Evolutionary conservation across 2,888 invertebrate genomes (phyloP), one percentile per base, ranked within the genome.

Genomic region (Coenonympha glycerion): DNA sequence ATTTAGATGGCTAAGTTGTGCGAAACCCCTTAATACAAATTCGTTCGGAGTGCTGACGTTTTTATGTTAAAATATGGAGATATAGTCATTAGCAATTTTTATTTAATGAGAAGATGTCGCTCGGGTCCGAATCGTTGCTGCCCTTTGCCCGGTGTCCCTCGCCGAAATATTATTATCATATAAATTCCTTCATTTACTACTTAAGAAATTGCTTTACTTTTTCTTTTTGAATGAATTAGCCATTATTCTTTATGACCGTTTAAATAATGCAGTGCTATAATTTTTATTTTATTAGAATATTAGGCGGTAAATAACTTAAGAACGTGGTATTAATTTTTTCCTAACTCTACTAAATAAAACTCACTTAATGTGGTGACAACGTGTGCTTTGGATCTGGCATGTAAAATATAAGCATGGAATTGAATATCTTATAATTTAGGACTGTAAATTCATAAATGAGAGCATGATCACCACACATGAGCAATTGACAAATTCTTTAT

Each of bases 31-130:
- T 57, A 66, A 70, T 60, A 64, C 63, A 62, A 71, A 76, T 73
- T 70, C 68, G 64, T 70, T 68, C 64, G 71, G 71, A 76, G 73
- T 62, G 76, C 72, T 78, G 78, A 82, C 75, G 71, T 76, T 72
- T 80, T 79, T 76, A 86, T 83, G 86, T 77, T 73, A 86, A 86
- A 80, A 76, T 81, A 84, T 86, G 86, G 76, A 83, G 76, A 86
- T 86, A 69, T 71, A 73, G 76, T 76, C 83, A 82, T 86, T 85
- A 83, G 75, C 75, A 79, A 79, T 80, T 84, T 63, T 60, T 59
- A 57, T 81, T 73, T 76, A 81, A 82, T 79, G 73, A 79, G 76
- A 76, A 75, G 73, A 79, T 73, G 79, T 76, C 77, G 68, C 64
- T 58, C 50, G 63, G 64, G 63, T 63, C 65, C 65, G 61, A 70